Conservation (phyloP, 2,797 vertebrate species). For the Dallia pectoralis region DNA sequence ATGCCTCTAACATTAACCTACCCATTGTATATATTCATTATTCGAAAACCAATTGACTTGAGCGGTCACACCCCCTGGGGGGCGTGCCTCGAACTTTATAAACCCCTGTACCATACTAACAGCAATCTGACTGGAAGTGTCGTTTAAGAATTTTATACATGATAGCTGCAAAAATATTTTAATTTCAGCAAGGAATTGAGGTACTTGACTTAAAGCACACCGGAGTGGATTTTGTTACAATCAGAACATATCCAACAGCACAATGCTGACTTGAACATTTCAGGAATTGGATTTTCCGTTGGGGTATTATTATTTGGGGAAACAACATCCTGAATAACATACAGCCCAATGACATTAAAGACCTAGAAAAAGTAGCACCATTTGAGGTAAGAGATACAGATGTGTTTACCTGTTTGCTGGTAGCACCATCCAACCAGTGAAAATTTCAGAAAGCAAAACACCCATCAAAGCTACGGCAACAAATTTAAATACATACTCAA, state of each 20-base stretch:
- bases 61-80: no score
- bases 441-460: conserved; percentile 59
- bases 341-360: conserved; percentile 67
- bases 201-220: conserved; percentile 62
- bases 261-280: conserved; percentile 30
- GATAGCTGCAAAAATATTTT: conserved; percentile 21
- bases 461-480: neutral
- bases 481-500: conserved; percentile 47
- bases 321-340: conserved; percentile 69
- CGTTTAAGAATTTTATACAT: neutral
- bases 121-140: neutral
- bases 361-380: conserved; percentile 82
- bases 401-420: conserved; percentile 78
- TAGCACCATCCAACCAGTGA: conserved; percentile 80
- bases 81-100: no score
- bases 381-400: conserved; percentile 80
- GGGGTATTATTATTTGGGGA: conserved; percentile 45
- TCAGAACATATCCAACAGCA: conserved; percentile 33
- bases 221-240: neutral
- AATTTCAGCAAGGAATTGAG: conserved; percentile 64
- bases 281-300: conserved; percentile 58
- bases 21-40: no score
- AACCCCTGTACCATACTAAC: neutral
- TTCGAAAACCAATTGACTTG: no score
- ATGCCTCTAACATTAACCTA: no score